Base-by-base conservation (phyloP, 2,113 vertebrate species). In the Jaculus jaculus region DNA sequence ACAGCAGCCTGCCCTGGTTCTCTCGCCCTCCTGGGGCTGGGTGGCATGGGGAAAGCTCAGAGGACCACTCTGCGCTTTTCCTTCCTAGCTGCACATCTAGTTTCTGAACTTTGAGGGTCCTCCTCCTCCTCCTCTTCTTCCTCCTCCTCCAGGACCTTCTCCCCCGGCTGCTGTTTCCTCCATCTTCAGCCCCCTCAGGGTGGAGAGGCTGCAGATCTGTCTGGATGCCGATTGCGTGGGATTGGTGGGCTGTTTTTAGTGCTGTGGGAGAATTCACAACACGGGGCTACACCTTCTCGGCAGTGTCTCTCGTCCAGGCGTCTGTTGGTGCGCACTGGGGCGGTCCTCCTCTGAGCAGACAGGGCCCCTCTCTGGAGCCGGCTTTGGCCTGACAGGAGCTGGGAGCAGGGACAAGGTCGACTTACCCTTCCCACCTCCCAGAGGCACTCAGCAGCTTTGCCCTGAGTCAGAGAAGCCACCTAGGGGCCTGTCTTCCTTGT, bases 231-330 rank as follows among this genome's bases (percentile, higher is more conserved):
- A 78, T n/a, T 51, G 92, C 23, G 47, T 92, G 84, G 96, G 86
- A 63, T 3, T 54, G 84, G 81, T 11, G 47, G 24, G 73, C 94
- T 91, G 83, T 60, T 87, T 97, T 96, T 96, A 93, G 95, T 78
- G 89, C 84, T 3, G 24, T 93, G 93, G 94, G 95, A 84, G 90
- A 97, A 91, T 51, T 91, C 94, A 92, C 90, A 96, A 80, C 77
- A 61, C 47, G 68, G 77, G 84, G 87, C 77, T 87, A 91, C 90
- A 84, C 84, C 93, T 89, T 93, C 71, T 79, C 37, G 61, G 90
- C 65, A 37, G 1, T 87, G 79, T 93, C 65, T 93, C 80, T 88
- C 77, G 23, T 1, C n/a, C 5, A 2, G 54, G 54, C 54, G 89
- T 84, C 86, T 91, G 90, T 7, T 77, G 93, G 58, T 7, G 0